Evolutionary conservation across 2,113 vertebrate genomes (phyloP), one percentile per base, ranked within the genome.

Genomic region (Syngnathus typhle): DNA sequence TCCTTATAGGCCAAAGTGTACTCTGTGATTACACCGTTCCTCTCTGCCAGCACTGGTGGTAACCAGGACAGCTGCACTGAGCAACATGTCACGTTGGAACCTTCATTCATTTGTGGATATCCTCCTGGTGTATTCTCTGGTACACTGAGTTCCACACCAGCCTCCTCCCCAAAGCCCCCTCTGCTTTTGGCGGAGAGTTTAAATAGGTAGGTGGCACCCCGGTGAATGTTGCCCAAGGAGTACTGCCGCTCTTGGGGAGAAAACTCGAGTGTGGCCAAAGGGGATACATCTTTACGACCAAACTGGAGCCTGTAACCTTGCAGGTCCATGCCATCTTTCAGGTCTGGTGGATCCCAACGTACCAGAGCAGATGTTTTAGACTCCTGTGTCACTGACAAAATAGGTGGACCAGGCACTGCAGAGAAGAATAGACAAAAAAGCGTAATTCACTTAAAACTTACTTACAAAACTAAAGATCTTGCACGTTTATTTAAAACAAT

Each of bases 1-100:
- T 96, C 94, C 74, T 94, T 89, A 85, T 94, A 96, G n/a, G 95
- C 94, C 89, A 99, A 92, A 2, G 95, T 98, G 92, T 98, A 98
- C 76, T 94, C 94, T 38, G 94, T 81, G 75, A 99, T 97, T 73
- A 90, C 88, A 1, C 96, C 96, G 0, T 98, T 98, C 74, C 94
- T 91, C 85, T 98, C 96, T 0, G 95, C 95, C 69, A 96, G 85
- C 79, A 95, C 93, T 0, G 96, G 97, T 0, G 97, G 96, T 78
- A 94, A 88, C 97, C 97, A 98, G 83, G 93, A 92, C 52, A 98
- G 91, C 84, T 94, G 94, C 74, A 98, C 90, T 0, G 96, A 94
- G 85, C 92, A 89, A 72, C 95, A 91, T 0, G 94, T 94, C 70
- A 95, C 80, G 41, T 95, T 95, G 78, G 92, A 92, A 0, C 89